A percentile compares a stretch with the other conserved stretches of the same genome.
phyloP scores from a whole-genome alignment of 1,140 invertebrate species.

The Tetramorium alpestre region DNA sequence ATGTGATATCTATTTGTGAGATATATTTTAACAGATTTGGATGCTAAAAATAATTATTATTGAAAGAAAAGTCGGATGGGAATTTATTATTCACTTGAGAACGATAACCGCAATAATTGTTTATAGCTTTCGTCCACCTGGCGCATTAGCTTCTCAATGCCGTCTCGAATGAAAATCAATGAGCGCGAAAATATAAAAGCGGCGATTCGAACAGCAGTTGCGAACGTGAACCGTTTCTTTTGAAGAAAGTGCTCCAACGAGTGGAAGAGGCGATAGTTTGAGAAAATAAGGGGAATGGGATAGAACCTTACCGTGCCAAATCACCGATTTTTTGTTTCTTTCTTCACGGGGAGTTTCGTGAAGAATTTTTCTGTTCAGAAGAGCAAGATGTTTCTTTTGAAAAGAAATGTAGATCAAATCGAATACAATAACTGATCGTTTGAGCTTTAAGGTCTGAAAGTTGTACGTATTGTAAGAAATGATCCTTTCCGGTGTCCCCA shows the following conservation, averaged over 20 bases:
- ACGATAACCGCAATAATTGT: background rate
- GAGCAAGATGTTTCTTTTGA: background rate
- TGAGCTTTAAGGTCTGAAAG: background rate
- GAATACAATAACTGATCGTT: constrained; percentile 5
- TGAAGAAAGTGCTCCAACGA: background rate
- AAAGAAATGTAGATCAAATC: background rate
- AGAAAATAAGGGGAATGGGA: background rate
- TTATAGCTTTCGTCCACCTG: background rate
- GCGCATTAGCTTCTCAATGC: background rate
- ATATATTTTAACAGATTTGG: background rate
- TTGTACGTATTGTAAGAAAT: background rate
- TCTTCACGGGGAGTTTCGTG: background rate
- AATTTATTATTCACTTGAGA: background rate
- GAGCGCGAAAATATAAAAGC: background rate
- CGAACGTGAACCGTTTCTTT: background rate
- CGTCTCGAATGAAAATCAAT: background rate
- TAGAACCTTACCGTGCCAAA: background rate
- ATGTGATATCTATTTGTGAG: background rate
- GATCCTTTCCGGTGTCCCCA: background rate
- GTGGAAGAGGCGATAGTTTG: background rate
- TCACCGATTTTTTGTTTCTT: background rate
- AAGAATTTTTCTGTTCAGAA: background rate
- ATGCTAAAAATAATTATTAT: background rate
- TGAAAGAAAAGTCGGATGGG: no score
- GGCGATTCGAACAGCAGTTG: background rate